Base-by-base conservation (phyloP, 1,140 invertebrate species). In the Plutomurus gul region DNA sequence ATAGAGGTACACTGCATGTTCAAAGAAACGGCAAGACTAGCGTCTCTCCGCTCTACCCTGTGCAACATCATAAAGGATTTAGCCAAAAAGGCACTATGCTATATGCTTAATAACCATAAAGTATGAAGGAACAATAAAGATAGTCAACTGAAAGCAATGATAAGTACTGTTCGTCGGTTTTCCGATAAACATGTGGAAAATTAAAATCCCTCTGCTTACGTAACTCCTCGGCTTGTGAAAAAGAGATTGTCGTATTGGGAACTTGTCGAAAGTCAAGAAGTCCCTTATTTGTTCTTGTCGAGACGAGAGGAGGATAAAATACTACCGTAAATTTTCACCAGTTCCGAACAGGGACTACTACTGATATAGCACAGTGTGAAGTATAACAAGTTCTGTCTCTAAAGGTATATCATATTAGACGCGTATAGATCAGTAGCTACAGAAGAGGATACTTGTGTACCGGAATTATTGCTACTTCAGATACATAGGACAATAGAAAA, bases 131-230 rank as follows among this genome's bases (percentile, higher is more conserved):
- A n/a, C 40, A 43, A 43, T 43, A 43, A 8, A 43, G 37, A 11
- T n/a, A 13, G 27, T 30, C 25, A 72, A 72, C 40, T 39, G 18
- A 46, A 46, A 20, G 25, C 36, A 72, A 39, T 37, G 36, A 43
- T 43, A 72, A 72, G 70, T 40, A 72, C 70, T 43, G 36, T 72
- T 40, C 36, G 56, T 65, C 40, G 36, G 39, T 43, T 72, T 72
- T 72, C 36, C 40, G 37, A 72, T 39, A 39, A 40, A 39, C 70
- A 72, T 72, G 70, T 72, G 70, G 70, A 72, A 72, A 72, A 72
- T 72, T 72, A 37, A 40, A 46, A 72, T 72, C 70, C 70, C 70
- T 72, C 56, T n/a, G 56, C 36, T 65, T 36, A 65, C 36, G 4
- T 27, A 65, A 18, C 16, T n/a, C 40, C 40, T 43, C n/a, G 40